These are phyloP conservation scores for Aphis gossypii DNA, from an alignment of 1,140 invertebrate genomes.

Conservation along the genomic window DNA sequence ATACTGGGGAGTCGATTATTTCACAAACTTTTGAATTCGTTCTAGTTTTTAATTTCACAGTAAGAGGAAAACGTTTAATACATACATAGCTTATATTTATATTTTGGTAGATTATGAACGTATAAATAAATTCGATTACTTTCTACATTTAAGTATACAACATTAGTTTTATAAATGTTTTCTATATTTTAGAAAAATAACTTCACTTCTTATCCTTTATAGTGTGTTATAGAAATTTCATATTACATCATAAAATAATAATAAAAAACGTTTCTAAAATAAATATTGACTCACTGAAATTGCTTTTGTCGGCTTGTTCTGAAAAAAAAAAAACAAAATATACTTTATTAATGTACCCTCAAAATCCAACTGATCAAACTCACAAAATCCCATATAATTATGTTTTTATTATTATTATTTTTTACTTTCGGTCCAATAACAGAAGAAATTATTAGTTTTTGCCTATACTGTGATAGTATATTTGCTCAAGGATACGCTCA, in stretches of 20 bases:
- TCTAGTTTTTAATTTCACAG: not conserved
- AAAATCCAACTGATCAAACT: not conserved
- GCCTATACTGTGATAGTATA: not conserved
- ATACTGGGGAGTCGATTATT: not conserved
- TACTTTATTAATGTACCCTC: constrained; percentile 15
- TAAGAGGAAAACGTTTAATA: not conserved
- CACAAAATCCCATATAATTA: constrained; percentile 33
- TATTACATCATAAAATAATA: constrained; percentile 34
- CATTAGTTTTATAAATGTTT: not conserved
- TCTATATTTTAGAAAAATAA: constrained; percentile 19
- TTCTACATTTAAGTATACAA: not conserved
- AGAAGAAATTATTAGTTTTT: constrained; percentile 29
- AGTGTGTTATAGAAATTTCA: not conserved
- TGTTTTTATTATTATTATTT: not conserved
- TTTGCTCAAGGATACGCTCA: not conserved
- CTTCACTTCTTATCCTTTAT: not conserved
- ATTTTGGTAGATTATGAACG: not conserved
- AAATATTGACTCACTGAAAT: constrained; percentile 42
- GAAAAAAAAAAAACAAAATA: constrained; percentile 32
- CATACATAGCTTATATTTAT: not conserved
- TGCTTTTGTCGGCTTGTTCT: constrained; percentile 18
- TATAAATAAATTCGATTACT: not conserved
- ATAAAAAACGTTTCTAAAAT: constrained; percentile 19
- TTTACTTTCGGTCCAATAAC: not conserved
- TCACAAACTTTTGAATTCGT: constrained; percentile 19